Evolutionary conservation across 2,888 invertebrate genomes (phyloP), one percentile per base, ranked within the genome.

Genomic region (Pseudanteris insignis): DNA sequence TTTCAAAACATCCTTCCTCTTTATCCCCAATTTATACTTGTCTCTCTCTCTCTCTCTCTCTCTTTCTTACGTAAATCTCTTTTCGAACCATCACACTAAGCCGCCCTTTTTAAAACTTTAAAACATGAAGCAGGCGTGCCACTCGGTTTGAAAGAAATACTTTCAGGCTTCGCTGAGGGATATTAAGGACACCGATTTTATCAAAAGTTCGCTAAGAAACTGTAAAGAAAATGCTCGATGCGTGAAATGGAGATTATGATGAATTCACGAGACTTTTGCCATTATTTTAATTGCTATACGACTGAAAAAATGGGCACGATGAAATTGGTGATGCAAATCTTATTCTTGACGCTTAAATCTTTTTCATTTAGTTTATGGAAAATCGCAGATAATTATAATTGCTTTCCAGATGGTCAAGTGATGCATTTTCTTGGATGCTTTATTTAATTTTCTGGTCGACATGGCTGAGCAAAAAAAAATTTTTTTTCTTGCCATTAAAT

Each of bases 31-130:
- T 59, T 63, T 67, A 50, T 65, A 32, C 55, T 64, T 65, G 50
- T 43, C 47, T 51, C 64, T 59, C 47, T 57, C 54, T 57, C 38
- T 30, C 47, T 58, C 48, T 50, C 47, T 50, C 64, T 59, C 48
- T 58, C 54, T 57, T 40, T 30, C 47, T 58, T 62, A 25, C 41
- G 50, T 43, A 55, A 55, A 50, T 61, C 64, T 38, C 57, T 63
- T 55, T 53, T 46, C 53, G 48, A 58, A 55, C 58, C 63, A 61
- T 62, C 64, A 61, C 62, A 50, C 55, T 63, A 64, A 59, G 63
- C 57, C 68, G 67, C 69, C 69, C 70, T 71, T 74, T 74, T 74
- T 70, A 70, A 74, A 74, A 73, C 70, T 72, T 71, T 74, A 70
- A 74, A 73, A 74, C 74, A 74, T 64, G 70, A 58, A 68, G 67